Conservation (phyloP, 1,140 invertebrate genomes). For the Ectropis grisescens region DNA sequence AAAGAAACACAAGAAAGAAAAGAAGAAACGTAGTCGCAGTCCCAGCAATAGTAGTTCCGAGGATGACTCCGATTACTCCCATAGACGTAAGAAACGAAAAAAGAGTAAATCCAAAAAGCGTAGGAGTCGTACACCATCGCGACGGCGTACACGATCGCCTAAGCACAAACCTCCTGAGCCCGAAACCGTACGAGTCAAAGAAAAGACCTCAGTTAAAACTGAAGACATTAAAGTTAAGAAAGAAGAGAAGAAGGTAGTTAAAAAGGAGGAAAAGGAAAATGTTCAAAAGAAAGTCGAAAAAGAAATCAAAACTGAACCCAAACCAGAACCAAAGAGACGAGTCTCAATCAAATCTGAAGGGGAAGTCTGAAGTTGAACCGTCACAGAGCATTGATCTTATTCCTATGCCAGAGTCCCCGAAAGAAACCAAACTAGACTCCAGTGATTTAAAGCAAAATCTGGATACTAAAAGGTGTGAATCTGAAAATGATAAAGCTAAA, state of each 20-base stretch:
- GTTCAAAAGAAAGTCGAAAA: no score
- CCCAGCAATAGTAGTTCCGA: slow-evolving; percentile 33
- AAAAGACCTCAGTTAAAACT: slow-evolving; percentile 53
- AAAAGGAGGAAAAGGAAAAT: slow-evolving; percentile 17
- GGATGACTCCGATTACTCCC: slow-evolving; percentile 39
- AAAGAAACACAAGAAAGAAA: slow-evolving; percentile 60
- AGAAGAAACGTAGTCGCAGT: slow-evolving; percentile 50
- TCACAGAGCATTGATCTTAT: no score
- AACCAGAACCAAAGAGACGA: slow-evolving; percentile 4
- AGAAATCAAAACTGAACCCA: slow-evolving; percentile 16
- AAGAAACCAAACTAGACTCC: slow-evolving; percentile 18
- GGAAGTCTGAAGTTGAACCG: no score
- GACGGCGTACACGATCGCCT: slow-evolving; percentile 10
- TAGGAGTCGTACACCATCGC: slow-evolving; percentile 63
- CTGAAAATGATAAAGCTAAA: slow-evolving; percentile 52
- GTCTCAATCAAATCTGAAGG: slow-evolving; percentile 9
- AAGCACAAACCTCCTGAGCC: slow-evolving; percentile 55
- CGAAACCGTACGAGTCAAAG: slow-evolving; percentile 48
- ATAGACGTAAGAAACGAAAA: slow-evolving; percentile 66
- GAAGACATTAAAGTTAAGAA: slow-evolving; percentile 71
- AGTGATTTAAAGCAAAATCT: slow-evolving; percentile 23
- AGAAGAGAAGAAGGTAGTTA: slow-evolving; percentile 43
- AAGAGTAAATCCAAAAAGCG: slow-evolving; percentile 71
- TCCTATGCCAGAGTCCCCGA: slow-evolving; percentile 47
- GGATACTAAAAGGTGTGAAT: slow-evolving; percentile 26